Evolutionary conservation across 2,797 vertebrate genomes (phyloP).

Genomic region (Cryptoblepharus egeriae): DNA sequence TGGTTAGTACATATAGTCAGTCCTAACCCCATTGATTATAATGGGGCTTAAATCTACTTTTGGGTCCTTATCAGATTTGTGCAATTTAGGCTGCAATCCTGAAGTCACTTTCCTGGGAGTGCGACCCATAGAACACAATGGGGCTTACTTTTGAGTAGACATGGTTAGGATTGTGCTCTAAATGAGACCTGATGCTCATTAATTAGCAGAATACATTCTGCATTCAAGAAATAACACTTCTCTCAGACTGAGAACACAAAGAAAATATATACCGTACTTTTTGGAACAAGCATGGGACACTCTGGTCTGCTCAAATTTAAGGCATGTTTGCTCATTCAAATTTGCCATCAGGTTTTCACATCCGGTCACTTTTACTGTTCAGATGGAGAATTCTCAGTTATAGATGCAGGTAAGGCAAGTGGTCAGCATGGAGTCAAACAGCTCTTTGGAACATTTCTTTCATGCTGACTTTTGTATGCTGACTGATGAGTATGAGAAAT

Average conservation of each 20-base stretch:
- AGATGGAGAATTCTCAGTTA: conserved; percentile 39
- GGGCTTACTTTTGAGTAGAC: too few species aligned
- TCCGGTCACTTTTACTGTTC: background rate
- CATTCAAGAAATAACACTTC: too few species aligned
- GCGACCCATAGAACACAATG: too few species aligned
- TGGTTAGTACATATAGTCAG: too few species aligned
- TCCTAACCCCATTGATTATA: too few species aligned
- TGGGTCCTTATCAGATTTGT: too few species aligned
- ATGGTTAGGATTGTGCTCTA: background rate
- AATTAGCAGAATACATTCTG: conserved; percentile 38
- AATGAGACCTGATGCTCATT: conserved; percentile 40
- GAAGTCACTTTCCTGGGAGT: too few species aligned
- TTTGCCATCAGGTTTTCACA: conserved; percentile 41
- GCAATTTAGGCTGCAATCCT: too few species aligned
- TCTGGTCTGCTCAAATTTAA: conserved; percentile 35
- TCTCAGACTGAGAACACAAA: conserved; percentile 43
- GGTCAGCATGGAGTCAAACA: conserved; percentile 36
- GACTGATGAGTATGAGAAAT: conserved; percentile 24
- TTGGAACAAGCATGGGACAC: conserved; percentile 51
- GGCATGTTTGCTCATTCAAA: conserved; percentile 29
- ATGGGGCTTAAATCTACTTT: too few species aligned
- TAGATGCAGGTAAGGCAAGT: conserved; percentile 15
- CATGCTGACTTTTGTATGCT: background rate
- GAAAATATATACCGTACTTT: conserved; percentile 16
- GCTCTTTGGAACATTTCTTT: conserved; percentile 36